phyloP scores from a whole-genome alignment of 2,888 invertebrate species.

The Portevinia maculata region DNA sequence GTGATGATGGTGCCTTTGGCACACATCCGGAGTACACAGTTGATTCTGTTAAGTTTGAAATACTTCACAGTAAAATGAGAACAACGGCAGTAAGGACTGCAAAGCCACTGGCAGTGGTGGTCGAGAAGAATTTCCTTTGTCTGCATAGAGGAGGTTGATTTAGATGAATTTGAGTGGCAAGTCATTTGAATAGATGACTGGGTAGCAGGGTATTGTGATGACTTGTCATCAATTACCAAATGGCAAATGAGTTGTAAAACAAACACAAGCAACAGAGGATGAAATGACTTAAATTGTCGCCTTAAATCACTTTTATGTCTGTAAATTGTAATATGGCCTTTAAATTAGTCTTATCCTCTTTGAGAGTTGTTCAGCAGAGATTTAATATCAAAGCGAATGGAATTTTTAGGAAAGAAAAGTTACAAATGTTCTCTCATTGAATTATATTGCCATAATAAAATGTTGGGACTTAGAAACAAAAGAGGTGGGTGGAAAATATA shows the following conservation, averaged over 20 bases:
- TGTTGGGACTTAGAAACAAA: not conserved
- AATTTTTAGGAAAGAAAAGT: not conserved
- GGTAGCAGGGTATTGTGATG: conserved; percentile 26
- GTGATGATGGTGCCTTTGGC: not conserved
- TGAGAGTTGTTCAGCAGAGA: not conserved
- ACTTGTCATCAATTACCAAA: conserved; percentile 61
- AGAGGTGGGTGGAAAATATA: no score
- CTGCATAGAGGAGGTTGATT: conserved; percentile 69
- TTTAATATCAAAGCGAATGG: conserved; percentile 8
- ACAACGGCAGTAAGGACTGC: not conserved
- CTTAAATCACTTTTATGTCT: conserved; percentile 61
- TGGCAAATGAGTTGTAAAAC: conserved; percentile 63
- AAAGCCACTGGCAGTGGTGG: conserved; percentile 24
- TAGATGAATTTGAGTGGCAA: conserved; percentile 63
- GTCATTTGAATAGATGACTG: conserved; percentile 41
- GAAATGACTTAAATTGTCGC: conserved; percentile 48
- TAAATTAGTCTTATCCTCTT: conserved; percentile 23
- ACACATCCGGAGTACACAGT: conserved; percentile 24
- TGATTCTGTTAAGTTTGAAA: conserved; percentile 59
- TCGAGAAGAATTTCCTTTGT: conserved; percentile 48
- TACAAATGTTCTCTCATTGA: not conserved
- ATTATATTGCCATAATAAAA: not conserved
- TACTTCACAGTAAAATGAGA: conserved; percentile 28
- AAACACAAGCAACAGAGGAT: conserved; percentile 12
- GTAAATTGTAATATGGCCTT: conserved; percentile 26